These are phyloP conservation scores for Parapristionchus giblindavisi DNA, from an alignment of 2,888 invertebrate species.

Conservation along the genomic window DNA sequence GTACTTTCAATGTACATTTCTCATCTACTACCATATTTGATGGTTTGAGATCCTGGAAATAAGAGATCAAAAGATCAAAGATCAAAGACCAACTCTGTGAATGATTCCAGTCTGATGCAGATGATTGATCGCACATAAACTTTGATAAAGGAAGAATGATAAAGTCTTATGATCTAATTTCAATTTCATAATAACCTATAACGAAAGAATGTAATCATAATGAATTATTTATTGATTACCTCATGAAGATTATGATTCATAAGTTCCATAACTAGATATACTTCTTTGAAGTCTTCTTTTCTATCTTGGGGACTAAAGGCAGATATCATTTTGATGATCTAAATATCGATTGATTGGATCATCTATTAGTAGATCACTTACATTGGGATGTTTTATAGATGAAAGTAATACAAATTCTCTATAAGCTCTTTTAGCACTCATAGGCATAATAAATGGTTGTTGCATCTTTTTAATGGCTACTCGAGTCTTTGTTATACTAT, in stretches of 20 bases:
- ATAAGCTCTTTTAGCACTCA: conserved; percentile 98
- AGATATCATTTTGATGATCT: conserved; percentile 92
- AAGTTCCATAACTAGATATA: conserved; percentile 90
- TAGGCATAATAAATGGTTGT: conserved; percentile 99
- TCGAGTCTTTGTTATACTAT: conserved; percentile 87
- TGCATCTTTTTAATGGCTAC: conserved; percentile 99
- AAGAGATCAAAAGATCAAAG: background rate
- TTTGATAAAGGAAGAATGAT: conserved; percentile 98
- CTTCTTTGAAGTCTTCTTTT: conserved; percentile 97
- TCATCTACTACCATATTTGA: conserved; percentile 99
- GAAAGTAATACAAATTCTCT: conserved; percentile 99
- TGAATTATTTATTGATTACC: too few species aligned
- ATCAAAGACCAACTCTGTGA: conserved; percentile 58
- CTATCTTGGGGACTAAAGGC: conserved; percentile 98
- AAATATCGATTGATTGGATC: conserved; percentile 41
- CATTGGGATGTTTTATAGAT: conserved; percentile 99
- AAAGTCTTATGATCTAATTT: conserved; percentile 99
- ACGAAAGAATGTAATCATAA: too few species aligned
- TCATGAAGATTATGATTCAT: conserved; percentile 59
- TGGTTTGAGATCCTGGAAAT: conserved; percentile 90
- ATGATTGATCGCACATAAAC: conserved; percentile 99
- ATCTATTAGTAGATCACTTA: conserved; percentile 73
- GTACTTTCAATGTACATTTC: conserved; percentile 97
- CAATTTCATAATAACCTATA: conserved; percentile 82
- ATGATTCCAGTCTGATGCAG: conserved; percentile 89